Evolutionary conservation across 2,797 vertebrate genomes (phyloP), one percentile per base, ranked within the genome.

Genomic region (Rhodeus uyekii): DNA sequence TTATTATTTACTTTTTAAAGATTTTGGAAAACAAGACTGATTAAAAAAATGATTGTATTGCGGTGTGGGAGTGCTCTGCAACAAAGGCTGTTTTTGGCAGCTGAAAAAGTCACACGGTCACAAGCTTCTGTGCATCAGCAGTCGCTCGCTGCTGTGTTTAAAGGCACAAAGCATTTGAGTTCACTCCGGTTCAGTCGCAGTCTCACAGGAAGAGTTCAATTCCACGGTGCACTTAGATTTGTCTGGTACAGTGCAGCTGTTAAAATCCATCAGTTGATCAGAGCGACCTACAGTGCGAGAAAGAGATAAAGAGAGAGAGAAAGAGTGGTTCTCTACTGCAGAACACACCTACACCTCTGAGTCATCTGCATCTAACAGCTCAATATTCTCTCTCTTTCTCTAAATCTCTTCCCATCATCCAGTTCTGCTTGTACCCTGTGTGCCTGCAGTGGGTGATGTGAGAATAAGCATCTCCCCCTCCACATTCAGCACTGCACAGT

Each of bases 311-410:
- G 75, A 69, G 44, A 63, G 39, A 83, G 42, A 64, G 83, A 84
- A 65, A 83, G 72, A 65, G 74, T 14, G 67, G 72, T 82, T 87
- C 80, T 84, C 74, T 76, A 39, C 67, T 84, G 55, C 77, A 86
- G 82, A 82, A 83, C 85, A 88, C 86, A 85, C 85, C 80, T 86
- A 88, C 87, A 88, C 86, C 69, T 82, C 88, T 88, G 87, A 88
- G 82, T 87, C 87, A 90, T 88, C 82, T 71, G 73, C 78, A 84
- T 69, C 83, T 84, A 85, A 82, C 84, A 83, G 86, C 80, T 76
- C 77, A 87, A 76, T 86, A 77, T 79, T 84, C 61, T 78, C 55
- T 78, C 73, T 69, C 60, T 64, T 63, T 73, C 76, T 61, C 44
- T 76, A 68, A 50, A 63, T 81, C 78, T 81, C 68, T 82, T 82